Evolutionary conservation across 2,797 vertebrate genomes (phyloP).

Genomic region (Bryconaethiops microstoma): DNA sequence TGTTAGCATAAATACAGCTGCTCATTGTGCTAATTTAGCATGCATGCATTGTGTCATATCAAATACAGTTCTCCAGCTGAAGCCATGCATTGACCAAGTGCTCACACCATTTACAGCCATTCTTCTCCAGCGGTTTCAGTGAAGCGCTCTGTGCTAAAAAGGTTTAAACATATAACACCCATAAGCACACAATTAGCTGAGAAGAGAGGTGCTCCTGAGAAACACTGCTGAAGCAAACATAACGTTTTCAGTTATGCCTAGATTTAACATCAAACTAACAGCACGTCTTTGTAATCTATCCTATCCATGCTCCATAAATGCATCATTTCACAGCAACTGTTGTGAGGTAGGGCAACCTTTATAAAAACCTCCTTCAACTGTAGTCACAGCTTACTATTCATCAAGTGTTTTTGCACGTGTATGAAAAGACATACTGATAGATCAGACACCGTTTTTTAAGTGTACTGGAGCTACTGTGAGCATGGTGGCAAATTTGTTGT

Average conservation of each 20-base stretch:
- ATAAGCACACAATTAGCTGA: background rate
- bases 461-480: background rate
- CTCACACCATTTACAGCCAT: background rate
- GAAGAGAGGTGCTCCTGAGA: background rate
- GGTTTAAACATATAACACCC: background rate
- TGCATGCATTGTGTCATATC: background rate
- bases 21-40: background rate
- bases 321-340: background rate
- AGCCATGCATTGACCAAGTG: background rate
- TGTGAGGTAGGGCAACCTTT: background rate
- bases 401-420: background rate
- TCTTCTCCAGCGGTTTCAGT: background rate
- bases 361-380: background rate
- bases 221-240: background rate
- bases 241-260: background rate
- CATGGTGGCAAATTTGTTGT: background rate
- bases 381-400: background rate
- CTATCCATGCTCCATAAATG: background rate
- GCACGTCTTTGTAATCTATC: background rate
- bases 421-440: no score
- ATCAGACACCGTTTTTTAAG: no score
- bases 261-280: background rate
- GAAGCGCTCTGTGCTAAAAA: background rate
- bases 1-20: background rate
- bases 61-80: background rate